Percentiles rank a stretch among this genome's conserved stretches.
phyloP scores from a whole-genome alignment of 1,140 invertebrate genomes.

The Probaryconus sp. region DNA sequence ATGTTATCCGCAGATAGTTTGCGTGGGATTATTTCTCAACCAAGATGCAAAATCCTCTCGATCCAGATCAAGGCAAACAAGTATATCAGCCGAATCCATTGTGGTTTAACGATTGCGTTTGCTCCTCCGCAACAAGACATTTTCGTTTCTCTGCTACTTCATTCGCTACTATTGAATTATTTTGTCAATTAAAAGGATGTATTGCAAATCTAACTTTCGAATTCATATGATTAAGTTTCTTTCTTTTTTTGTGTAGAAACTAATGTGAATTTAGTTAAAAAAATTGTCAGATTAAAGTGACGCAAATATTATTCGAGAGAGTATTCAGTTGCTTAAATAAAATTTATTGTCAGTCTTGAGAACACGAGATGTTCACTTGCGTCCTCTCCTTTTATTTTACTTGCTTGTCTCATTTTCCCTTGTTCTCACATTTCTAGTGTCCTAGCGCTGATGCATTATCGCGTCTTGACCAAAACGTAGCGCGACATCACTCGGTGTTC shows the following conservation, averaged over 20 bases:
- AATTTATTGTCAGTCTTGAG: too few relatives aligned
- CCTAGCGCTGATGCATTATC: slow-evolving; percentile 29
- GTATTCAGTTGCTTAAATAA: too few relatives aligned
- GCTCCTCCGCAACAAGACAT: slow-evolving; percentile 19
- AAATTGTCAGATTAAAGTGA: too few relatives aligned
- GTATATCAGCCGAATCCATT: slow-evolving; percentile 37
- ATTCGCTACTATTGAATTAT: slow-evolving; percentile 1
- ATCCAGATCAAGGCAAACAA: slow-evolving; percentile 55
- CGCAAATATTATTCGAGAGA: too few relatives aligned
- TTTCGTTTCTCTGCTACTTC: slow-evolving; percentile 17
- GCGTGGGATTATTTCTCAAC: slow-evolving; percentile 47
- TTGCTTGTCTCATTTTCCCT: too few relatives aligned
- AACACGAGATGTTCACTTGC: too few relatives aligned
- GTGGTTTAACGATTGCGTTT: slow-evolving; percentile 48
- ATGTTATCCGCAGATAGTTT: slow-evolving; percentile 55
- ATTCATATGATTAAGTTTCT: too few relatives aligned
- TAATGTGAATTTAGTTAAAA: too few relatives aligned
- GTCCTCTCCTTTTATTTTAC: too few relatives aligned
- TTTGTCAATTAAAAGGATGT: slow-evolving; percentile 15
- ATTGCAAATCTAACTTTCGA: slow-evolving; percentile 20
- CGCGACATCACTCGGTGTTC: slow-evolving; percentile 32
- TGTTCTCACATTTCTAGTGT: slow-evolving; percentile 16
- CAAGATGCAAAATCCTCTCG: slow-evolving; percentile 55
- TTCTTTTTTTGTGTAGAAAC: too few relatives aligned
- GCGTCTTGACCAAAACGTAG: slow-evolving; percentile 52